Evolutionary conservation across 2,797 vertebrate genomes (phyloP).

Genomic region (Micromesistius poutassou): DNA sequence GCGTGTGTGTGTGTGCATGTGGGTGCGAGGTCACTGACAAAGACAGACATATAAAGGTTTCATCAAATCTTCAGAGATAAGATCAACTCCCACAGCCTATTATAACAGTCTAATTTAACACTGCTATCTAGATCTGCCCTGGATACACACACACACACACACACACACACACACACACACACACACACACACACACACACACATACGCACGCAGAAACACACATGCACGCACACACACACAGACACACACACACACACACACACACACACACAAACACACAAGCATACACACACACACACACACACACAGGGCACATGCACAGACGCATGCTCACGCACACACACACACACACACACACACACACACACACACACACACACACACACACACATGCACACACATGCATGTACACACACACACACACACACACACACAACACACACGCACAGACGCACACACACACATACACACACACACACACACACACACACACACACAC

Average conservation of each 20-base stretch:
- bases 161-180: slow-evolving; percentile 20
- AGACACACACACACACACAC: not conserved
- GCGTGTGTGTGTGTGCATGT: slow-evolving; percentile 18
- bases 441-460: too few species aligned
- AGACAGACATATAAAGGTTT: slow-evolving; percentile 61
- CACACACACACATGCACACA: too few species aligned
- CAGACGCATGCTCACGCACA: too few species aligned
- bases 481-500: too few species aligned
- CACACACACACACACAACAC: too few species aligned
- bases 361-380: too few species aligned
- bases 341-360: too few species aligned
- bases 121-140: slow-evolving; percentile 73
- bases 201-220: not conserved
- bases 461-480: too few species aligned
- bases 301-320: too few species aligned
- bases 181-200: slow-evolving; percentile 17
- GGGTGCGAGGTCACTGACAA: slow-evolving; percentile 66
- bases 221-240: not conserved
- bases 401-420: too few species aligned
- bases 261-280: not conserved
- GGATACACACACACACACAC: slow-evolving; percentile 52
- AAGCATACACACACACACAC: not conserved
- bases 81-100: slow-evolving; percentile 74
- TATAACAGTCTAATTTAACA: slow-evolving; percentile 78
- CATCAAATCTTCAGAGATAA: slow-evolving; percentile 59